Evolutionary conservation across 2,888 invertebrate genomes (phyloP).

Genomic region (Mythimna loreyi): DNA sequence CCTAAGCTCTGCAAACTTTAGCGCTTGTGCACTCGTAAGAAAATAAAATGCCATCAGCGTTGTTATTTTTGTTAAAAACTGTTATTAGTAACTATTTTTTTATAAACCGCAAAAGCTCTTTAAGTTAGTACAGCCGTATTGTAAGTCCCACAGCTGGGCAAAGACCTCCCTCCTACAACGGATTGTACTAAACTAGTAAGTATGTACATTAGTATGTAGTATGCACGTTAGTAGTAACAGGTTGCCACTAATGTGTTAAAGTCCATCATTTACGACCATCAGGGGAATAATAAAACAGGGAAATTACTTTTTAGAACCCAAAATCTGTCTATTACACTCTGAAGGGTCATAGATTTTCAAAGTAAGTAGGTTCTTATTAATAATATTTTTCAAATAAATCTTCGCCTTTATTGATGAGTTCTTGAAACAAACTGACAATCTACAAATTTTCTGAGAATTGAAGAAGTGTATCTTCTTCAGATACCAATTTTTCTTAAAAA

Average conservation of each 20-base stretch:
- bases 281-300: slow-evolving; percentile 48
- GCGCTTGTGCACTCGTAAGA: too few relatives aligned
- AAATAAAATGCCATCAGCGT: too few relatives aligned
- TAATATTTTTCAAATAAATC: slow-evolving; percentile 9
- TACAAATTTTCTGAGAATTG: neutral
- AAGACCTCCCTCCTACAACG: too few relatives aligned
- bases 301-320: slow-evolving; percentile 45
- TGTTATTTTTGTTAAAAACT: too few relatives aligned
- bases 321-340: slow-evolving; percentile 53
- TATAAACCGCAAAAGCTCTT: too few relatives aligned
- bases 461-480: neutral
- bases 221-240: slow-evolving; percentile 7
- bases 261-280: slow-evolving; percentile 39
- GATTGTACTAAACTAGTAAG: too few relatives aligned
- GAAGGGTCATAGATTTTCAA: slow-evolving; percentile 64
- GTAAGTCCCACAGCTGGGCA: too few relatives aligned
- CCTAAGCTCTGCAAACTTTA: too few relatives aligned
- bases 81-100: too few relatives aligned
- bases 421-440: slow-evolving; percentile 6
- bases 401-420: slow-evolving; percentile 23
- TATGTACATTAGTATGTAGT: too few relatives aligned
- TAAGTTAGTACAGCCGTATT: too few relatives aligned
- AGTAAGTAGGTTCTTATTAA: slow-evolving; percentile 2
- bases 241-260: slow-evolving; percentile 28
- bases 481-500: too few relatives aligned